Conservation (phyloP, 2,888 invertebrate genomes). For the Xanthia togata region DNA sequence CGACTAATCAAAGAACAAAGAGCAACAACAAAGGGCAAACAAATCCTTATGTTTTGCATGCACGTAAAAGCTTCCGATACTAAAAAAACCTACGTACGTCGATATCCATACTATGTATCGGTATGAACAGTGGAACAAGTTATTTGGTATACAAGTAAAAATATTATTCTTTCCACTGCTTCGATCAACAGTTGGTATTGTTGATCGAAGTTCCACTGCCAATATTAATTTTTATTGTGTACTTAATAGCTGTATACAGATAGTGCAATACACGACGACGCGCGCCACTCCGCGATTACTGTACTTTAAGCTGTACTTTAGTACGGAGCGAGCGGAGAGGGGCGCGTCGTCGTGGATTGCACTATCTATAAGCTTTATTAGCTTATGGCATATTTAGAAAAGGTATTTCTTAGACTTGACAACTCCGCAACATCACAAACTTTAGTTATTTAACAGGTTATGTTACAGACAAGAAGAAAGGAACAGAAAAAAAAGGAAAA, state of each 20-base stretch:
- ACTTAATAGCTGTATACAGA: neutral
- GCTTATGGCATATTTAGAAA: neutral
- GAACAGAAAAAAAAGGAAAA: neutral
- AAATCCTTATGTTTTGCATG: conserved; percentile 5
- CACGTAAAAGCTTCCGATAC: conserved; percentile 24
- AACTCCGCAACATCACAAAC: neutral
- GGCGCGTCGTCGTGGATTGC: too few species aligned
- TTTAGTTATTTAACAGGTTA: neutral
- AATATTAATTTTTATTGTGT: neutral
- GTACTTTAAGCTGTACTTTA: too few species aligned
- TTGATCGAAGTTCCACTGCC: neutral
- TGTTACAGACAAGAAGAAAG: neutral
- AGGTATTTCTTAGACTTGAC: neutral
- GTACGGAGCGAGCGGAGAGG: too few species aligned
- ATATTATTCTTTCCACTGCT: neutral
- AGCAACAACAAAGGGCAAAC: conserved; percentile 14
- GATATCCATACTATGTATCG: neutral
- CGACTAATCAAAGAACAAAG: conserved; percentile 20
- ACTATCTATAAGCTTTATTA: too few species aligned
- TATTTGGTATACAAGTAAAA: neutral
- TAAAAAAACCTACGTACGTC: neutral
- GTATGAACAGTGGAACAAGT: neutral
- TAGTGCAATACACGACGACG: too few species aligned
- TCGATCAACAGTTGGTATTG: too few species aligned
- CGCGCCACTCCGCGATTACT: too few species aligned